Evolutionary conservation across 2,113 vertebrate species (phyloP), one percentile per base, ranked within the genome.

Genomic region (Lepidothrix coronata): DNA sequence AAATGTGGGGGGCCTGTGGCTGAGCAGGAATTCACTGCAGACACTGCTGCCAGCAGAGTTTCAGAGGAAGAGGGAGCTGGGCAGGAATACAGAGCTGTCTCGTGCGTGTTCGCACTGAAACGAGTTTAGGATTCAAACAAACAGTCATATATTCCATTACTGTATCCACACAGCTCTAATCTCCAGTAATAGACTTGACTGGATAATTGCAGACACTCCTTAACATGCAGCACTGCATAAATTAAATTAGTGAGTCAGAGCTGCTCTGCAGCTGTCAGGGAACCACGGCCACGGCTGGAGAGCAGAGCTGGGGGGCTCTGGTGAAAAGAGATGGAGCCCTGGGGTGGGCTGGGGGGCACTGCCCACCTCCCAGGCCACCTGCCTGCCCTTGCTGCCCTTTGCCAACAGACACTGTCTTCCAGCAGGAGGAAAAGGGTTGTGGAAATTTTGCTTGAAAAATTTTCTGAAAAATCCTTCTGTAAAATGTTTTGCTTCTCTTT

Each of bases 281-380:
- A 43, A 8, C 1, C 1, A 0, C 46, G 19, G 65, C 28, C 0
- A 1, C 0, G 6, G 39, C 3, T 35, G 78, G 18, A 0, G 17
- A 46, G 28, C 1, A 7, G 48, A 4, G 61, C 9, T 0, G 2
- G 5, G 39, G 21, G 15, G 15, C 62, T 54, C 43, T 0, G 8
- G 65, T 13, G 75, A 49, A 11, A 6, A 0, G 7, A 1, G 15
- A 39, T 0, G 3, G 15, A 66, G 28, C 28, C 20, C 76, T 1
- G 1, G 44, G 17, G 31, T 2, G 8, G 46, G 24, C 6, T 0
- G 1, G 41, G 66, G 48, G 6, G 14, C 49, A 31, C 61, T 48
- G 54, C 51, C 49, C 3, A 0, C 8, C 15, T 12, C 35, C 46
- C 5, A 0, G 4, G 23, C 2, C 4, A 2, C 3, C 35, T 49